phyloP scores from a whole-genome alignment of 2,113 vertebrate species.

The Chloebia gouldiae region DNA sequence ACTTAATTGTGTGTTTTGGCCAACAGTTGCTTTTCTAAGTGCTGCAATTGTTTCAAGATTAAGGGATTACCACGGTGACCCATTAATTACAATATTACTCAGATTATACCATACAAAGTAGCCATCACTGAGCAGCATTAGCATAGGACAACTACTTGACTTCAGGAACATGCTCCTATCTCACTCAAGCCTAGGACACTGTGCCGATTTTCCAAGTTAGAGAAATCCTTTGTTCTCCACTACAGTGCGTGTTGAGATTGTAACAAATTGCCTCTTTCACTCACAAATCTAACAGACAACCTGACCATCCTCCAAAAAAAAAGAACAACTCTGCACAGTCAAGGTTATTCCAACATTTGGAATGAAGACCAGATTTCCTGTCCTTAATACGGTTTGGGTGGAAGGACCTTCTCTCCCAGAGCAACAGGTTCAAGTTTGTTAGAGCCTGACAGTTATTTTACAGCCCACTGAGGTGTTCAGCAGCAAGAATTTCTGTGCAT shows the following conservation, averaged over 20 bases:
- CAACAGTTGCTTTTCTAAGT: not conserved
- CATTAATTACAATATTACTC: not conserved
- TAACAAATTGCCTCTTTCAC: not conserved
- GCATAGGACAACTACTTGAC: not conserved
- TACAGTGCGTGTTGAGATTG: rapidly evolving
- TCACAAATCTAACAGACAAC: not conserved
- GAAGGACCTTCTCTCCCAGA: not conserved
- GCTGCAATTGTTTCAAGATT: not conserved
- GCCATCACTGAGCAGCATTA: not conserved
- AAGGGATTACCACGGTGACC: not conserved
- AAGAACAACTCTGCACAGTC: not conserved
- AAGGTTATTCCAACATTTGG: not conserved
- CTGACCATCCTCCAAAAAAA: not conserved
- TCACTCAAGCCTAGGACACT: not conserved
- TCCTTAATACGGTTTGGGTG: not conserved
- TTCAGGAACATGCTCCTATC: not conserved
- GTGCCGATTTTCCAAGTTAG: not conserved
- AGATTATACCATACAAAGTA: not conserved
- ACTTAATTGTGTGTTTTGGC: not conserved
- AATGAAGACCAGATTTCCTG: not conserved
- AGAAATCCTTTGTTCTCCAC: not conserved
- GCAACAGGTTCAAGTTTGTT: not conserved
- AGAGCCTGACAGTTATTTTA: not conserved
- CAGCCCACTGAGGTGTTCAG: not conserved
- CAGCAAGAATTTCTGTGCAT: not conserved